Percentiles rank a stretch among this genome's conserved stretches.
These are phyloP conservation scores for Cavia porcellus DNA, from an alignment of 2,113 vertebrate species.

Conservation along the genomic window DNA sequence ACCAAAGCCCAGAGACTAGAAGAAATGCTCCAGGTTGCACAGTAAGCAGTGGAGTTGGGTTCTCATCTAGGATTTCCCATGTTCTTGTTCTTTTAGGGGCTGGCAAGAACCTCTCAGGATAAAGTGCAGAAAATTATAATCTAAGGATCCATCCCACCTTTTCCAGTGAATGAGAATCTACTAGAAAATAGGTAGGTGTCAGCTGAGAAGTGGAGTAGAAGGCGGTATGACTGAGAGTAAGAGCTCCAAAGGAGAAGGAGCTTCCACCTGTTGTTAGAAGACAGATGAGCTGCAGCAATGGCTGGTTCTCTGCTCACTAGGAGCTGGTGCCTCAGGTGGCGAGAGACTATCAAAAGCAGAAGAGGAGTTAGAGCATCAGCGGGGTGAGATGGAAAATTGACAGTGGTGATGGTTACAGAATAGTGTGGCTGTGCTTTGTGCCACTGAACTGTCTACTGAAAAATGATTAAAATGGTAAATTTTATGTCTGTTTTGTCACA, in stretches of 20 bases:
- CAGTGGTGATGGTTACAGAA: neutral
- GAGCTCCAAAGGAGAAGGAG: neutral
- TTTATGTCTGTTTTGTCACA: neutral
- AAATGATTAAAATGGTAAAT: neutral
- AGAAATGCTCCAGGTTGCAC: neutral
- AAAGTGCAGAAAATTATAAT: neutral
- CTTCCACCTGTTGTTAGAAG: neutral
- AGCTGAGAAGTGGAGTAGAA: conserved; percentile 7
- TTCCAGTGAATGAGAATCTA: conserved; percentile 59
- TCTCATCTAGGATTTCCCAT: neutral
- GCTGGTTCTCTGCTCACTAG: no score
- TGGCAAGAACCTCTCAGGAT: neutral
- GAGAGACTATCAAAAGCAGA: neutral
- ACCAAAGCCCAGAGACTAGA: neutral
- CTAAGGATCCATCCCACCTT: neutral
- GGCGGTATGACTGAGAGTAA: neutral
- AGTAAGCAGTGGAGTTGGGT: neutral
- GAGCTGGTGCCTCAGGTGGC: neutral
- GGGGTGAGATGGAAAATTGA: neutral
- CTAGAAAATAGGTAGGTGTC: conserved; percentile 59
- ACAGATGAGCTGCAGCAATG: neutral
- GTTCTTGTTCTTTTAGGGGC: conserved; percentile 46
- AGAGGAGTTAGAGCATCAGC: neutral
- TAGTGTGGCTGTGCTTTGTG: neutral
- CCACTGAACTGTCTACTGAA: neutral